Base-by-base conservation (phyloP, 2,797 vertebrate genomes). In the Acipenser transmontanus region DNA sequence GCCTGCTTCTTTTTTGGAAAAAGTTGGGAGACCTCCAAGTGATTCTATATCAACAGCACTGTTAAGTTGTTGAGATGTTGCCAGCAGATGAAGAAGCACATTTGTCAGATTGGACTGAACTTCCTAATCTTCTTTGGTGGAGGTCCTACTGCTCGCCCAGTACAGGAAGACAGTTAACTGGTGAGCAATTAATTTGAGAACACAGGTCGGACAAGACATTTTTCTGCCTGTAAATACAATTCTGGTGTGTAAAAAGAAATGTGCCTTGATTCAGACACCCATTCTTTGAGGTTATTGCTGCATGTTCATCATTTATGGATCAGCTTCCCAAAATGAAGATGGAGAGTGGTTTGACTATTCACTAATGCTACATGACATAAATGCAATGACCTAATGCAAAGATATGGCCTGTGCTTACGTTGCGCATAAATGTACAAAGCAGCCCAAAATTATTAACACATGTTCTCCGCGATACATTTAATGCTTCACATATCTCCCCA, bases 281-380 rank as follows among this genome's bases (percentile, higher is more conserved):
- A 34, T 34, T 34, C 34, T 34, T 34, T 34, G 34, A 34, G 34
- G 34, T 34, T 34, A 34, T 34, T 34, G 34, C 34, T 4, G 34
- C 34, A 34, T 34, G 34, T 34, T 34, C 34, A 34, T 34, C 34
- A 34, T 34, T 34, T 34, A 34, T 34, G 34, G 34, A 34, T 66
- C 71, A 61, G 64, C 65, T 13, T 65, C 62, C 67, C 69, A 69
- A 62, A 70, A 66, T 70, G 60, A 77, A 74, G 69, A 78, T 59
- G 60, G 67, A 64, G 62, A 51, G 64, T 50, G 63, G 66, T 70
- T 68, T 73, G 70, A 80, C 63, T 47, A 59, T 66, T 68, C 70
- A 74, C 71, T 75, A 75, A 69, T 67, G 61, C 69, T 65, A 76
- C 68, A 70, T 69, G 71, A 76, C 76, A 76, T 67, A 71, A 72